Evolutionary conservation across 1,140 invertebrate species (phyloP), one percentile per base, ranked within the genome.

Genomic region (Akabosia matsudoensis): DNA sequence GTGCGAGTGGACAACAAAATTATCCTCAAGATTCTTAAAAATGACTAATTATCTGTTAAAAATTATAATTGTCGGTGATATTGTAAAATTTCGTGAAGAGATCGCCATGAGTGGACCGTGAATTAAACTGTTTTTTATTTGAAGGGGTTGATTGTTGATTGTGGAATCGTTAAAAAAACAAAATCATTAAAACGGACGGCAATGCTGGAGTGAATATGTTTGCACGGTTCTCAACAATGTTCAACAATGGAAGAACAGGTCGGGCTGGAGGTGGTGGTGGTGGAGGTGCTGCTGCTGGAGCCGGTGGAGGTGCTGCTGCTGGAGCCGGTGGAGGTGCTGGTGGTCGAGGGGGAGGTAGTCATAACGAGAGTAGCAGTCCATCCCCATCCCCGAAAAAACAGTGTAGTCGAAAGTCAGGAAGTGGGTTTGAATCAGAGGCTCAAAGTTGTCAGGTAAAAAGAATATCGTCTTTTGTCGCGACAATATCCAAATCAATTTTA

Each of bases 201-300:
- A n/a, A 61, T 61, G 54, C 24, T 61, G 7, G 54, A 61, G 24
- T n/a, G 24, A 76, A 33, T 64, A 76, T 76, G 75, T 76, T 76
- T 64, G 45, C 75, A 0, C n/a, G 75, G 70, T 76, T 76, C 73
- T 76, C 75, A 24, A 76, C 75, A 61, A 76, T 76, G 75, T 76
- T 76, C 73, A 72, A 73, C 71, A 64, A 34, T 31, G 75, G 70
- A 14, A 51, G 75, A 64, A 52, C 45, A 4, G 31, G 45, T 10
- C 18, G 56, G 31, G 33, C 26, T 72, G 45, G 45, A 10, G 33
- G 33, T 45, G 31, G 13, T 13, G 24, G 71, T 16, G 37, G 73
- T 24, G 52, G 37, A 61, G 24, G 33, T 37, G 14, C 10, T 10
- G 10, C 7, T n/a, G 45, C 4, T 67, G 31, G 26, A 37, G 4